phyloP scores from a whole-genome alignment of 2,797 vertebrate genomes.

The Amblyraja radiata region DNA sequence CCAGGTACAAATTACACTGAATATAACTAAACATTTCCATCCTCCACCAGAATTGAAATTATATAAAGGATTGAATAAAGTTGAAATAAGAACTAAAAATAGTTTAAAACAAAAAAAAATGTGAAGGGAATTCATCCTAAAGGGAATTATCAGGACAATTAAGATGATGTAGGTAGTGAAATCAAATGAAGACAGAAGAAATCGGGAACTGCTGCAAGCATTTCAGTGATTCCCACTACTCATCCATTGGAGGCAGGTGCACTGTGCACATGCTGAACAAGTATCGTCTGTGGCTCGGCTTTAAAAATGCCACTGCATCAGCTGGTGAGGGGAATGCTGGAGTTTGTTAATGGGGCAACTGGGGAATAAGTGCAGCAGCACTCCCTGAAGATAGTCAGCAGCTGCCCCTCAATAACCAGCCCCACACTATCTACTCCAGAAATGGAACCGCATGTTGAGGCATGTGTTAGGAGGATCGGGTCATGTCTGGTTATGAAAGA shows the following conservation, averaged over 20 bases:
- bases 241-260: background rate
- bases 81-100: background rate
- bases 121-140: background rate
- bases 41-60: background rate
- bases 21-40: background rate
- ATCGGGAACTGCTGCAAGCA: background rate
- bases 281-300: background rate
- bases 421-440: no score
- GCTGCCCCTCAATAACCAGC: background rate
- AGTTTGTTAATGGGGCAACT: background rate
- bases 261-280: background rate
- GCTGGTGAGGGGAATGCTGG: background rate
- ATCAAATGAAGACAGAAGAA: background rate
- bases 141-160: background rate
- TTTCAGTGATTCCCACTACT: background rate
- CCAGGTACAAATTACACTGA: no score
- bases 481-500: no score
- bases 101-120: background rate
- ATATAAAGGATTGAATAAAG: background rate
- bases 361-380: background rate
- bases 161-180: background rate
- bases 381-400: background rate
- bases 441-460: no score
- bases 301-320: slow-evolving; percentile 4
- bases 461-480: no score